Evolutionary conservation across 2,888 invertebrate species (phyloP), one percentile per base, ranked within the genome.

Genomic region (Crepidodera aurea): DNA sequence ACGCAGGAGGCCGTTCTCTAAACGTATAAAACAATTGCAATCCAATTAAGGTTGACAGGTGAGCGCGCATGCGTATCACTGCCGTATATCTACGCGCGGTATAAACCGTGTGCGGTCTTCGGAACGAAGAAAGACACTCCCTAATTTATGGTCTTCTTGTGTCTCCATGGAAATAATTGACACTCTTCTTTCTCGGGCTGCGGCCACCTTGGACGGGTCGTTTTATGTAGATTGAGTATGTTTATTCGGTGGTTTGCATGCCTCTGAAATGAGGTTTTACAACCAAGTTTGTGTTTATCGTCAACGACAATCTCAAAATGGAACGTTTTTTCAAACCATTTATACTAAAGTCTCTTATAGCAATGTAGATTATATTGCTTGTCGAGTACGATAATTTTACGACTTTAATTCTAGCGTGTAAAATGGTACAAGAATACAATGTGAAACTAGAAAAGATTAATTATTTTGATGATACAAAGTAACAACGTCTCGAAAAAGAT

Each of bases 91-190:
- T 25, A 48, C 25, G 19, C 18, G 22, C 12, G 22, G 27, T 53
- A 40, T 40, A 16, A 71, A 75, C 70, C 75, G 78, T 78, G 79
- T 79, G 78, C 76, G 79, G 79, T 78, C 76, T 67, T 65, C 51
- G 71, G 70, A 69, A 66, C 73, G 34, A 46, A 53, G 37, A 60
- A 46, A 59, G 59, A 59, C 75, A 72, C 70, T 72, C 71, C 75
- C 74, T 78, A 77, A 78, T 77, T 78, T 77, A 79, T 71, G 70
- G 69, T 72, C 74, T 73, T 74, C 77, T 77, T 75, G 75, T 75
- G 75, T 77, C 75, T 64, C 65, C 19, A 25, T 57, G 56, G 62
- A 71, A 74, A 75, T 76, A 77, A 77, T 77, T 76, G 77, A 77
- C 76, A 71, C 72, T 62, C 66, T 71, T 73, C 68, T 74, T 50